Evolutionary conservation across 2,888 invertebrate genomes (phyloP).

Genomic region (Pollenia griseotomentosa): DNA sequence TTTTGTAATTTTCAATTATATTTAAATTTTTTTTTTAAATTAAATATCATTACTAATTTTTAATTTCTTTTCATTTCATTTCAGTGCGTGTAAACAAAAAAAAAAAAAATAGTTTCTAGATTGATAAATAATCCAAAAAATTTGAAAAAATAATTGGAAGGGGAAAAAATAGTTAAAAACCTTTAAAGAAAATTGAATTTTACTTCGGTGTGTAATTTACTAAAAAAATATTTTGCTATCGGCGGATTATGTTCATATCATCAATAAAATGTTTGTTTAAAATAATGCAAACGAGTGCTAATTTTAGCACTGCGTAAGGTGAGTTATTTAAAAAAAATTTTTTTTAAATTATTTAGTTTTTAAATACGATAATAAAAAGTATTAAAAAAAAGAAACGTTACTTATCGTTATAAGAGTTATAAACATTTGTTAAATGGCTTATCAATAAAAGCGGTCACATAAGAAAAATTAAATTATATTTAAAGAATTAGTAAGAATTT

Average conservation of each 20-base stretch:
- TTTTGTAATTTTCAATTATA: background rate
- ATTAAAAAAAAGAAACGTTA: too few species aligned
- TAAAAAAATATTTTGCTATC: background rate
- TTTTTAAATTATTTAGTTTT: background rate
- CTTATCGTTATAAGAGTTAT: too few species aligned
- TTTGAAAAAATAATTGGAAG: background rate
- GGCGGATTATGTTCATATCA: conserved; percentile 69
- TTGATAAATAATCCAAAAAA: background rate
- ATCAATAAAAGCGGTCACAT: too few species aligned
- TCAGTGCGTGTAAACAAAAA: conserved; percentile 34
- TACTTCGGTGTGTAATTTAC: background rate
- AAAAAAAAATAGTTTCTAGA: conserved; percentile 5
- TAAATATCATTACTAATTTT: background rate
- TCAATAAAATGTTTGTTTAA: conserved; percentile 73
- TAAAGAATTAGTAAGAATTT: too few species aligned
- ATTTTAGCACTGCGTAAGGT: conserved; percentile 72
- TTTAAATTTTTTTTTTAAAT: background rate
- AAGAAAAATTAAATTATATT: too few species aligned
- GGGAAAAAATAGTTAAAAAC: conserved; percentile 22
- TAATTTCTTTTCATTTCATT: conserved; percentile 19
- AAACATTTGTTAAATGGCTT: too few species aligned
- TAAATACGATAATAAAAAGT: background rate
- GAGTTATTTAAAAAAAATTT: conserved; percentile 36
- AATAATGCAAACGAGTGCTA: conserved; percentile 77
- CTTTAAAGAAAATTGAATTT: conserved; percentile 6